Conservation (phyloP, 2,888 invertebrate genomes). For the Tipula lateralis region DNA sequence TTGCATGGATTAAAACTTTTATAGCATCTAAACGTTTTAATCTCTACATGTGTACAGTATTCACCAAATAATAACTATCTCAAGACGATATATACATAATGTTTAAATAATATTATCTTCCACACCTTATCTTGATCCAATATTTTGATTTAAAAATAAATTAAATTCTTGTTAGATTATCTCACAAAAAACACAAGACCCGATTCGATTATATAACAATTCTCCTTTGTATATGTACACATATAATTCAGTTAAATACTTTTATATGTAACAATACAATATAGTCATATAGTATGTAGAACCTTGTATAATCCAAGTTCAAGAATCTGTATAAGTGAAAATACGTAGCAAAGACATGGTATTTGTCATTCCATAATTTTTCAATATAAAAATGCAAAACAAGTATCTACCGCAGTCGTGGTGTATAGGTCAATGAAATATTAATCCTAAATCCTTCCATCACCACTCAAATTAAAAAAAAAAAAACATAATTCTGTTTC, state of each 20-base stretch:
- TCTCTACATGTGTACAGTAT: neutral
- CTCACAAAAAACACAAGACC: neutral
- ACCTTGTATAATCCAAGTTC: neutral
- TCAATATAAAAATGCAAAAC: neutral
- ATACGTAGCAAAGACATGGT: neutral
- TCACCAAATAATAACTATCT: neutral
- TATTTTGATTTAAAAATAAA: neutral
- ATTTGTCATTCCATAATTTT: neutral
- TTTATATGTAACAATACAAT: neutral
- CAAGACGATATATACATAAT: neutral
- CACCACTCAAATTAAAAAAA: neutral
- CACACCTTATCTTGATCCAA: neutral
- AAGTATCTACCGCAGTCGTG: neutral
- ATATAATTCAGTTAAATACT: neutral
- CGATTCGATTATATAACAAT: neutral
- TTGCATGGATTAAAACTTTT: neutral
- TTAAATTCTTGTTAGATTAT: neutral
- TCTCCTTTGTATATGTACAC: neutral
- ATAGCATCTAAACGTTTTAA: neutral
- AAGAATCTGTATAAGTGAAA: neutral
- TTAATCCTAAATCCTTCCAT: neutral
- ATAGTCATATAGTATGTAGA: neutral
- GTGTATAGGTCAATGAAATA: neutral
- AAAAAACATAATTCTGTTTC: neutral
- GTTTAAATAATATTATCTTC: neutral